Percentiles rank a stretch among this genome's conserved stretches.
Conservation (phyloP, 2,797 vertebrate genomes). For the Myripristis murdjan region DNA sequence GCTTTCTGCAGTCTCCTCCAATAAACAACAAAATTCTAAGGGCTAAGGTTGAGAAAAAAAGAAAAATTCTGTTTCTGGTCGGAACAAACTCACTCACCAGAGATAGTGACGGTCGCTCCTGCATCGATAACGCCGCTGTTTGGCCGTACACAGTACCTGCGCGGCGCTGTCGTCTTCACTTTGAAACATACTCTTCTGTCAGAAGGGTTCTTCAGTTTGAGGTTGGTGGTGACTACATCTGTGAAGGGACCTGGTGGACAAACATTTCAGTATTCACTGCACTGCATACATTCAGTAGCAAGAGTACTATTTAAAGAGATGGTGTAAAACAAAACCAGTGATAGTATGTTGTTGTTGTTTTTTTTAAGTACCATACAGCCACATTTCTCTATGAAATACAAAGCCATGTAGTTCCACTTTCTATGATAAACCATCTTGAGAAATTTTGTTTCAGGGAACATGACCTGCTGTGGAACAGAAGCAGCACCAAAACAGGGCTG, state of each 20-base stretch:
- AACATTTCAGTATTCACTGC: background rate
- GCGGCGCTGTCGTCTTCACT: constrained; percentile 98
- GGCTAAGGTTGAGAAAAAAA: background rate
- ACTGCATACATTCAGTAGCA: background rate
- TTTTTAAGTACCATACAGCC: too few relatives aligned
- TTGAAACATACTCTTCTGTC: constrained; percentile 98
- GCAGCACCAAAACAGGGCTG: background rate
- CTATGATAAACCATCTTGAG: background rate
- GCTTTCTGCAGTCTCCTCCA: background rate
- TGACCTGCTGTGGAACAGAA: background rate
- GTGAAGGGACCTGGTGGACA: constrained; percentile 92
- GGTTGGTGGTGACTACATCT: constrained; percentile 98
- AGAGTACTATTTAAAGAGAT: too few relatives aligned
- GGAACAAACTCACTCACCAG: constrained; percentile 84
- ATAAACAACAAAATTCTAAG: background rate
- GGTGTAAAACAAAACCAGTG: background rate
- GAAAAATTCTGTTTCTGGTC: background rate
- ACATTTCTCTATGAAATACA: background rate
- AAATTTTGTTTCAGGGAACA: background rate
- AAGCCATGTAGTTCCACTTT: background rate
- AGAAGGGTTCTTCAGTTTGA: constrained; percentile 97
- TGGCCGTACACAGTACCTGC: constrained; percentile 97
- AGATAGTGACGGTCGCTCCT: constrained; percentile 91
- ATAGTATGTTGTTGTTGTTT: too few relatives aligned
- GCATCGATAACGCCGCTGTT: constrained; percentile 97